These are phyloP conservation scores for Melanotaenia duboulayi DNA, from an alignment of 2,113 vertebrate genomes.

Conservation along the genomic window DNA sequence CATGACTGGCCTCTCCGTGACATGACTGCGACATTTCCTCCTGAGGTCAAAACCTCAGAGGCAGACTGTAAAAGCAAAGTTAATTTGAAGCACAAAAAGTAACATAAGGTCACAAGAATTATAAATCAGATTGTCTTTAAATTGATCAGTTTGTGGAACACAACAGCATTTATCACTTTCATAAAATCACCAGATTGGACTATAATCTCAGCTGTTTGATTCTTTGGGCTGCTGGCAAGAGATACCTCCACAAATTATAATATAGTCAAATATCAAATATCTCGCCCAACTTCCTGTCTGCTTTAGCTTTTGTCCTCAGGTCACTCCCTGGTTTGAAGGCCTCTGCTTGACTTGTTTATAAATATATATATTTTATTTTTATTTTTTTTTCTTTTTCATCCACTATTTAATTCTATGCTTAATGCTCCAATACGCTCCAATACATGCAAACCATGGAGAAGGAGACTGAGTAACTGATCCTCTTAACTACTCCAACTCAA, in stretches of 20 bases:
- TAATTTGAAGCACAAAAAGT: neutral
- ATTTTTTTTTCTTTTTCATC: too few relatives aligned
- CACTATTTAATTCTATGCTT: conserved; percentile 33
- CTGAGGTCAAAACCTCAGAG: conserved; percentile 15
- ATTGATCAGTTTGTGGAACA: neutral
- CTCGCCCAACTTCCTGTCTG: conserved; percentile 13
- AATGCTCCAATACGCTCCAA: conserved; percentile 28
- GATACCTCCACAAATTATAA: conserved; percentile 18
- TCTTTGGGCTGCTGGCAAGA: conserved; percentile 17
- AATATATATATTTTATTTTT: too few relatives aligned
- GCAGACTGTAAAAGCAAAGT: neutral
- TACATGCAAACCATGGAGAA: conserved; percentile 52
- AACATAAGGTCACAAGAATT: neutral
- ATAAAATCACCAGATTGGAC: conserved; percentile 4
- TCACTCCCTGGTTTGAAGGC: conserved; percentile 45
- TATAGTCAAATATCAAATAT: conserved; percentile 16
- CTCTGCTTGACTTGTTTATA: neutral
- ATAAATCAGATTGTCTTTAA: neutral
- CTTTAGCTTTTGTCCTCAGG: conserved; percentile 6
- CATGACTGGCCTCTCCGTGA: conserved; percentile 31
- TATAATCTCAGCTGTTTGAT: conserved; percentile 9
- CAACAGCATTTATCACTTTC: conserved; percentile 3
- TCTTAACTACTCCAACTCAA: conserved; percentile 75
- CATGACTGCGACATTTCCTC: conserved; percentile 22
- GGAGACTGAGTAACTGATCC: conserved; percentile 71